A percentile compares a stretch with the other conserved stretches of the same genome.
These are phyloP conservation scores for Cydia strobilella DNA, from an alignment of 1,140 invertebrate species.

Conservation along the genomic window DNA sequence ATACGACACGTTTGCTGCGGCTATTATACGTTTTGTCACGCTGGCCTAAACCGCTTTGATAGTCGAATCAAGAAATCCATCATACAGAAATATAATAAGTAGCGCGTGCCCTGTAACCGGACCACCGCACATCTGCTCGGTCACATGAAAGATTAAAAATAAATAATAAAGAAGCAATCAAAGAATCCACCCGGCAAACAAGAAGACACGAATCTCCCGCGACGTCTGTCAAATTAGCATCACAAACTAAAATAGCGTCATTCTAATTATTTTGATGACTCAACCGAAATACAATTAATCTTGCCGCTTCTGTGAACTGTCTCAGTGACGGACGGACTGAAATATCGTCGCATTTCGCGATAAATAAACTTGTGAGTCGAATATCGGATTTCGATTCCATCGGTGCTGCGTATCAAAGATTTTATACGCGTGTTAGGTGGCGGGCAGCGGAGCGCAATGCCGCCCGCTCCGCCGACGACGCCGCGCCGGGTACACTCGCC, in stretches of 20 bases:
- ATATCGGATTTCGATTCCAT: slow-evolving; percentile 79
- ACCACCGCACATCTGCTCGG: slow-evolving; percentile 34
- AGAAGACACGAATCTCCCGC: slow-evolving; percentile 75
- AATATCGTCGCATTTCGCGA: slow-evolving; percentile 78
- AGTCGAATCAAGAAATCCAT: slow-evolving; percentile 29
- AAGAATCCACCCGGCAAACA: slow-evolving; percentile 67
- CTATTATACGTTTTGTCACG: slow-evolving; percentile 30
- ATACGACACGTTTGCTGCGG: slow-evolving; percentile 34
- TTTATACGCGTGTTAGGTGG: slow-evolving; percentile 58
- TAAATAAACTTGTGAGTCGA: slow-evolving; percentile 72
- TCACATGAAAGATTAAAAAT: slow-evolving; percentile 56
- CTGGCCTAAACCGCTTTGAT: slow-evolving; percentile 13
- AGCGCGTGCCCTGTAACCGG: slow-evolving; percentile 23
- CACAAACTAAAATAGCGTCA: slow-evolving; percentile 78
- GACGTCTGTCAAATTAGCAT: slow-evolving; percentile 80
- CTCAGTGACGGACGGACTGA: slow-evolving; percentile 74
- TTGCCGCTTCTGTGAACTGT: slow-evolving; percentile 79
- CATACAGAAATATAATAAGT: slow-evolving; percentile 27
- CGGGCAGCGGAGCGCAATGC: slow-evolving; percentile 59
- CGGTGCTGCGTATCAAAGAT: slow-evolving; percentile 77
- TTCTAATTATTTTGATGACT: slow-evolving; percentile 81
- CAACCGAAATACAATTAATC: slow-evolving; percentile 80
- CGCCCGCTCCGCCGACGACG: slow-evolving; percentile 40
- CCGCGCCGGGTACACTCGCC: not conserved
- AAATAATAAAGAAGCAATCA: slow-evolving; percentile 68